Evolutionary conservation across 2,113 vertebrate genomes (phyloP).

Genomic region (Hiodon tergisus): DNA sequence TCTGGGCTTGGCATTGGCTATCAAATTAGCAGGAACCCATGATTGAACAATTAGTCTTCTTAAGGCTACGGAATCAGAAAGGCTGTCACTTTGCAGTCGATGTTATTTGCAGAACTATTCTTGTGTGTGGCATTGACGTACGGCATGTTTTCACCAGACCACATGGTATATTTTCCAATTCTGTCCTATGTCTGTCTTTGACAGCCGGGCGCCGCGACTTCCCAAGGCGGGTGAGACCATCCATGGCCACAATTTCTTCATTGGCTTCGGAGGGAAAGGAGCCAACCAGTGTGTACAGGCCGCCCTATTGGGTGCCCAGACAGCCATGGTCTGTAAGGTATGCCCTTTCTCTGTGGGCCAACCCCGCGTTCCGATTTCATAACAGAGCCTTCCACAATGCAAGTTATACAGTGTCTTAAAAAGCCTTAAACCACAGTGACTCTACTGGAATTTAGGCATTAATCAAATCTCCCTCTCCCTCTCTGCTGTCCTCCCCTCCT

Average conservation of each 20-base stretch:
- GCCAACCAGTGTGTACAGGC: constrained; percentile 96
- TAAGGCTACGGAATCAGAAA: too few species aligned
- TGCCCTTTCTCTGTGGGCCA: constrained; percentile 7
- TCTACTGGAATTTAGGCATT: too few species aligned
- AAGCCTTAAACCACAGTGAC: neutral
- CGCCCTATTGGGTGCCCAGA: constrained; percentile 80
- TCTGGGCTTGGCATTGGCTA: neutral
- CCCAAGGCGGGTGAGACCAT: constrained; percentile 91
- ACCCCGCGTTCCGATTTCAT: too few species aligned
- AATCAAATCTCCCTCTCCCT: neutral
- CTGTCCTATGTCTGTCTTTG: constrained; percentile 35
- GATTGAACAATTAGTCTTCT: too few species aligned
- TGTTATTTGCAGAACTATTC: too few species aligned
- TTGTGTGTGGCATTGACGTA: too few species aligned
- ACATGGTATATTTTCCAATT: too few species aligned
- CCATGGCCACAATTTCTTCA: constrained; percentile 88
- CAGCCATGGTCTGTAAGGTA: constrained; percentile 91
- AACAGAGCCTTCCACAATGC: too few species aligned
- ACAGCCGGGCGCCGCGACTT: constrained; percentile 78
- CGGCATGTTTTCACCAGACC: too few species aligned
- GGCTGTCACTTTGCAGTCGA: too few species aligned
- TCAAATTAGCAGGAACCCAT: too few species aligned
- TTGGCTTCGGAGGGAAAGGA: constrained; percentile 94
- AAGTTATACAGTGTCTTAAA: too few species aligned
- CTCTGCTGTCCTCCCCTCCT: neutral